Evolutionary conservation across 2,113 vertebrate species (phyloP), one percentile per base, ranked within the genome.

Genomic region (Elephantulus edwardii): DNA sequence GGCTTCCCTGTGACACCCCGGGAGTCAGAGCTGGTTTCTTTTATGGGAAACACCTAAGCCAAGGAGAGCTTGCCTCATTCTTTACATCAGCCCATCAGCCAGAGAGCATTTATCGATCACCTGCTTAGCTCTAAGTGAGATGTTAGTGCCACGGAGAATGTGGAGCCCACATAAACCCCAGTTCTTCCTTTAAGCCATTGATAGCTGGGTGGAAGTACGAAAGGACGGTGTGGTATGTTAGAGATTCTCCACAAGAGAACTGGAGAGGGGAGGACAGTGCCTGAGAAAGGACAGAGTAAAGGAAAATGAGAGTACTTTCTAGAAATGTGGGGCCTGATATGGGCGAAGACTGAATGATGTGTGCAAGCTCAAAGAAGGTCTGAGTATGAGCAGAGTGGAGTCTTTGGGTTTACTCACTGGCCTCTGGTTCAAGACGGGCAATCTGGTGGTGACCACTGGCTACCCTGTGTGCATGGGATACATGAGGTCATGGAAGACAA

Each of bases 261-360:
- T 8, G 35, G 70, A 44, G 40, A 5, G 2, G 20, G 8, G 35
- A 33, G 14, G 24, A 8, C 12, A 8, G 42, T 12, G 20, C n/a
- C 42, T 5, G 33, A n/a, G n/a, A n/a, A 71, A 19, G 38, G 68
- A 20, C 30, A 7, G 64, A 42, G n/a, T 52, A 72, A 22, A 13
- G 46, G 42, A 12, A 40, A 68, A 16, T 8, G 78, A 44, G 30
- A 40, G 24, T 1, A 4, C 0, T 1, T 35, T 46, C 24, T 6
- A 7, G 58, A 26, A 0, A 1, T 46, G 26, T n/a, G 35, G 26
- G 42, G 30, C 1, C 20, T 6, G 13, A 58, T 1, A 0, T 30
- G 28, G 66, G 56, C 56, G 44, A 20, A 62, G 38, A 10, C 78
- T 44, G 19, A 24, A 3, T 19, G 2, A 14, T 22, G 26, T 30